These are phyloP conservation scores for Bolborhynchus lineola DNA, from an alignment of 2,113 vertebrate species.

Conservation along the genomic window DNA sequence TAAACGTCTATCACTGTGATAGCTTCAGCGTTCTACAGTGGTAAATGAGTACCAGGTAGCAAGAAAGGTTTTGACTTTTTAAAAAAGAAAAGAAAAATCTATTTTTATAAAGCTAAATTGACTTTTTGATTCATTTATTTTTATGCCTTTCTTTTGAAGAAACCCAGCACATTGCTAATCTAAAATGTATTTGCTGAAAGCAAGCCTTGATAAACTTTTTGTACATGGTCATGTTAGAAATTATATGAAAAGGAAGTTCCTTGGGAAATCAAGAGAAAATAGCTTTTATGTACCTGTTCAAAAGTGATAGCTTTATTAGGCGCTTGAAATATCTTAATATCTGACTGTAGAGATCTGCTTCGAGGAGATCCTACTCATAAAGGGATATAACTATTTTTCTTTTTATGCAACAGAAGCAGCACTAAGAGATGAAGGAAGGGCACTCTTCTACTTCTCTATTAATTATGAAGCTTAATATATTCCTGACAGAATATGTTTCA, in stretches of 20 bases:
- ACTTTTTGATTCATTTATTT: background rate
- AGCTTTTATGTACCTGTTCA: slow-evolving; percentile 11
- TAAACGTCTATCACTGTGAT: background rate
- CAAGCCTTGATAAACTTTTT: slow-evolving; percentile 32
- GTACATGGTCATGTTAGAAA: background rate
- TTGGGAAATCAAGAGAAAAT: slow-evolving; percentile 58
- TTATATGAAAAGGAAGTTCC: slow-evolving; percentile 27
- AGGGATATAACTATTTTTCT: background rate
- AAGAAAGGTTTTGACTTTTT: background rate
- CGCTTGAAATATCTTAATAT: background rate
- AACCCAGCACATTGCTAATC: background rate
- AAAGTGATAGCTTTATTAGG: slow-evolving; percentile 33
- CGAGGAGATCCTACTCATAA: background rate
- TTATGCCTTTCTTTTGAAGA: background rate
- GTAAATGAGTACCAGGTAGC: background rate
- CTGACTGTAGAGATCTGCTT: background rate
- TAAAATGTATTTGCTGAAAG: background rate
- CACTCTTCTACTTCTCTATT: slow-evolving; percentile 46
- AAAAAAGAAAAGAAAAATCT: background rate
- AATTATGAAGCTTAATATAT: slow-evolving; percentile 51
- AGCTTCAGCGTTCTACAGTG: background rate
- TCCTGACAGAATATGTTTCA: slow-evolving; percentile 47
- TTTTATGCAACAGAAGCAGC: slow-evolving; percentile 50
- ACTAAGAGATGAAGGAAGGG: slow-evolving; percentile 33
- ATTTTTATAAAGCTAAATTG: background rate